Evolutionary conservation across 2,113 vertebrate genomes (phyloP), one percentile per base, ranked within the genome.

Genomic region (Lipotes vexillifer): DNA sequence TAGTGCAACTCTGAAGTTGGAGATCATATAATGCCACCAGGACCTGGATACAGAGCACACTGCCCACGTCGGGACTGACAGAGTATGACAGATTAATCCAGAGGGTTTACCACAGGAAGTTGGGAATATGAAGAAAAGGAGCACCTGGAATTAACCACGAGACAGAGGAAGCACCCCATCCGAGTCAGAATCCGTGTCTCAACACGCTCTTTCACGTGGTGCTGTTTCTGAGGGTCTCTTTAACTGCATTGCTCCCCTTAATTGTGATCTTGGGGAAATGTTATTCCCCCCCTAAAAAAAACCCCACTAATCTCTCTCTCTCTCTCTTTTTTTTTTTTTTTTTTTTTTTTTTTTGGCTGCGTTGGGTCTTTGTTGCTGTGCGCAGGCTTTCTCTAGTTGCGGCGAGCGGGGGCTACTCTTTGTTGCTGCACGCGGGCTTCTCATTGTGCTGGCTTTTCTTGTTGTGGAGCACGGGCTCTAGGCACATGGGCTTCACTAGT

Each of bases 1-100:
- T 82, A 97, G 84, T 71, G 59, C 75, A 46, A 59, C 87, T 92
- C 96, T 23, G 18, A 96, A 95, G 33, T 66, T 77, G 83, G 86
- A 97, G 90, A 88, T 89, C 49, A 83, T 96, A 89, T 96, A 95
- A 97, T 93, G 83, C 93, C 93, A 96, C 93, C 88, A 94, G 93
- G 85, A 75, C 93, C 88, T 93, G 96, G 96, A 94, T 84, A n/a
- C 90, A 92, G 93, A 96, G 55, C 92, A 65, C 94, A 65, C 94
- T 88, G 96, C 93, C 49, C 57, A 75, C 12, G 0, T 95, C 27
- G 44, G 77, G 96, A 92, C 93, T 96, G 96, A 98, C 93, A 95
- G 77, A 89, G 83, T 97, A 88, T 97, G 97, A 97, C 97, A 97
- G 94, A 88, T 94, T 92, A 96, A 97, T 96, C 90, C 88, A 63